These are phyloP conservation scores for Adoxophyes honmai DNA, from an alignment of 1,140 invertebrate species.

Conservation along the genomic window DNA sequence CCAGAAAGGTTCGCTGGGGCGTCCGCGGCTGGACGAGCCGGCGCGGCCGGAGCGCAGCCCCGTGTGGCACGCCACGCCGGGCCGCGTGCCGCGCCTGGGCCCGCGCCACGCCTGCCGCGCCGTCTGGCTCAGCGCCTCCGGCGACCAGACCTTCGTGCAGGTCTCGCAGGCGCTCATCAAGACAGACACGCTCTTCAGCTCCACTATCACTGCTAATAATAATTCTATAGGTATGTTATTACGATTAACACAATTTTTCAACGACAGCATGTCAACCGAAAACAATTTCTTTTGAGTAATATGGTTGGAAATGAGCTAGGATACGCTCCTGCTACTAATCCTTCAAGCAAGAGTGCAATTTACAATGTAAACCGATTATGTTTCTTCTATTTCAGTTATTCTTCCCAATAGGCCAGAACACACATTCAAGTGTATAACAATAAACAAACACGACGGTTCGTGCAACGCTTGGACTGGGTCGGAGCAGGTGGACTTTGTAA, in stretches of 20 bases:
- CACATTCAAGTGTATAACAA: slow-evolving; percentile 89
- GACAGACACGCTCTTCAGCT: slow-evolving; percentile 88
- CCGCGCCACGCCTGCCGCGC: slow-evolving; percentile 88
- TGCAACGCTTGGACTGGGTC: slow-evolving; percentile 88
- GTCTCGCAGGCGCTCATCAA: slow-evolving; percentile 96
- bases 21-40: slow-evolving; percentile 65
- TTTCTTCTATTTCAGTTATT: slow-evolving; percentile 79
- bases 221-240: slow-evolving; percentile 85
- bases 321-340: too few species aligned
- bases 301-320: too few species aligned
- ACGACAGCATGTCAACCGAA: too few species aligned
- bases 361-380: too few species aligned
- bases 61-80: slow-evolving; percentile 89
- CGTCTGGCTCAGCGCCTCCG: slow-evolving; percentile 95
- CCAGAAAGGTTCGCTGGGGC: slow-evolving; percentile 94
- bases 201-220: slow-evolving; percentile 93
- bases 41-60: slow-evolving; percentile 40
- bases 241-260: too few species aligned
- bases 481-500: slow-evolving; percentile 88
- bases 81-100: slow-evolving; percentile 87
- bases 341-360: too few species aligned
- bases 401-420: slow-evolving; percentile 83
- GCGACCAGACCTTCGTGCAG: slow-evolving; percentile 96
- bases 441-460: slow-evolving; percentile 89
- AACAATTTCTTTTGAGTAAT: too few species aligned